These are phyloP conservation scores for Strongylocentrotus purpuratus DNA, from an alignment of 35 echinoderm and acorn worm species.

Conservation along the genomic window DNA sequence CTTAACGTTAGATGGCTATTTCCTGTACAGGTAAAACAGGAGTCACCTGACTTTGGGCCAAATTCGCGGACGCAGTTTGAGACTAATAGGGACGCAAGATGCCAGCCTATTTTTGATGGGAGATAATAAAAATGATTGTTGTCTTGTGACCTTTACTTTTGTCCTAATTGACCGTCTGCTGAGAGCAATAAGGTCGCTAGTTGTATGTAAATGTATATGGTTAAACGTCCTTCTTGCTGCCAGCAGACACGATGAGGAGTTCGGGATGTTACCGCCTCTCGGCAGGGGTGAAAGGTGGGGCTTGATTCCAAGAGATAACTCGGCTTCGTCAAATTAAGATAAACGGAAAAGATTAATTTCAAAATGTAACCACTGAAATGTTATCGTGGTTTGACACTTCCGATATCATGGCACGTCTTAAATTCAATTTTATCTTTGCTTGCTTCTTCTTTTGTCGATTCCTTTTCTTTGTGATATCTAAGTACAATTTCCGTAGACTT, in stretches of 20 bases:
- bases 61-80: background rate
- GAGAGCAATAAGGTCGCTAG: background rate
- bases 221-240: background rate
- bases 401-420: background rate
- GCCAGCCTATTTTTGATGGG: background rate
- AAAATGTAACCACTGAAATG: slow-evolving; percentile 18
- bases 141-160: background rate
- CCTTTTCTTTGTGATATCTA: background rate
- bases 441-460: background rate
- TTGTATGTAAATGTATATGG: background rate
- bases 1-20: background rate
- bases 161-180: background rate
- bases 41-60: background rate
- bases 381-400: slow-evolving; percentile 1
- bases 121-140: background rate
- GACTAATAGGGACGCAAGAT: background rate
- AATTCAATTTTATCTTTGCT: background rate
- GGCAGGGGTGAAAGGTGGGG: background rate
- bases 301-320: background rate
- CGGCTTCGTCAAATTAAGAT: background rate
- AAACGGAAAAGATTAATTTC: slow-evolving; percentile 12
- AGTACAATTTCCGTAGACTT: too few relatives aligned
- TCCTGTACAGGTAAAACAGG: background rate
- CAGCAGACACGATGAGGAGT: background rate
- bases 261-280: background rate